A percentile compares a stretch with the other conserved stretches of the same genome.
Evolutionary conservation across 2,797 vertebrate genomes (phyloP).

Genomic region (Euthynnus affinis): DNA sequence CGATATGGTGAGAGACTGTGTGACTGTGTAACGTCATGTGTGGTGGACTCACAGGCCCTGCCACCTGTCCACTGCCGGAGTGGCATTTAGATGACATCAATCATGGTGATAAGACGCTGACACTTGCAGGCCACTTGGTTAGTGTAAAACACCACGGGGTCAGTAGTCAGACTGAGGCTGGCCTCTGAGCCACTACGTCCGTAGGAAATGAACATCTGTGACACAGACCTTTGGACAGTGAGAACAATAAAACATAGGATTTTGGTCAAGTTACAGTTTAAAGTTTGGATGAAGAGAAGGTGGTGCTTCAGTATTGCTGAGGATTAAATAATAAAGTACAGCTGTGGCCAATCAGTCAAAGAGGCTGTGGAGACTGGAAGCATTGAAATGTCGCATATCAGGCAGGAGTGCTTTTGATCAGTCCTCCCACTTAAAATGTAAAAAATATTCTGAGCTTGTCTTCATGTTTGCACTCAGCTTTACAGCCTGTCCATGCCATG

Average conservation of each 20-base stretch:
- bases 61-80: conserved; percentile 56
- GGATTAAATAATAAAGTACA: no score
- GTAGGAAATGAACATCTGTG: background rate
- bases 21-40: conserved; percentile 57
- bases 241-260: background rate
- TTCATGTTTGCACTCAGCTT: no score
- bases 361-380: background rate
- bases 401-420: no score
- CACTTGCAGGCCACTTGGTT: conserved; percentile 43
- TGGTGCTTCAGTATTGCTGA: background rate
- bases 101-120: conserved; percentile 65
- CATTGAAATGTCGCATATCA: background rate
- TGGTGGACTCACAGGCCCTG: conserved; percentile 30
- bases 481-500: background rate
- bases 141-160: conserved; percentile 37
- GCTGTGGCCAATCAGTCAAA: background rate
- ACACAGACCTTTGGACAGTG: background rate
- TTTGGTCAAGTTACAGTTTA: background rate
- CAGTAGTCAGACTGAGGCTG: conserved; percentile 31
- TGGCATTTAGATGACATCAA: conserved; percentile 59
- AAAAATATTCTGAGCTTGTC: no score
- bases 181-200: no score
- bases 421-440: no score
- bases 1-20: conserved; percentile 34
- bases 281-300: background rate